Conservation (phyloP, 2,797 vertebrate species). For the Catostomus latipinnis region DNA sequence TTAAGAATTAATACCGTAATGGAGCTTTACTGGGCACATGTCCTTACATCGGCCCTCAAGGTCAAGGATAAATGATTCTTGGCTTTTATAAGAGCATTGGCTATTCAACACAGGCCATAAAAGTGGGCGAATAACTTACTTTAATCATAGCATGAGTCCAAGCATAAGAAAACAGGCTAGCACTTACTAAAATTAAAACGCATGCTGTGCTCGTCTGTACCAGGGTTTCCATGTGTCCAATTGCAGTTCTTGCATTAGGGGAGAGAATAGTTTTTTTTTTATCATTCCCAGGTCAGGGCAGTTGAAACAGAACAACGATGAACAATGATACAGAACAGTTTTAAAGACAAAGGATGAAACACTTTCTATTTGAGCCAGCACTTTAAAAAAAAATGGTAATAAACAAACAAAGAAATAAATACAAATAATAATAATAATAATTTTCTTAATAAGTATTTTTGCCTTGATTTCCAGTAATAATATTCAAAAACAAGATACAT, state of each 20-base stretch:
- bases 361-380: not conserved
- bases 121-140: conserved; percentile 21
- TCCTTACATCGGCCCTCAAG: conserved; percentile 23
- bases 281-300: conserved; percentile 50
- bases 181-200: conserved; percentile 48
- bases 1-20: conserved; percentile 38
- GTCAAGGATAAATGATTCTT: conserved; percentile 32
- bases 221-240: conserved; percentile 34
- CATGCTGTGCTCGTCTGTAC: conserved; percentile 29
- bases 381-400: not conserved
- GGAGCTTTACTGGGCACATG: conserved; percentile 44
- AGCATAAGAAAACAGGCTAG: conserved; percentile 26
- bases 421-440: too few species aligned
- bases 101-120: conserved; percentile 16
- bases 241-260: conserved; percentile 35
- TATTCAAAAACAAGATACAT: too few species aligned
- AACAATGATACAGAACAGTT: conserved; percentile 32
- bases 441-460: too few species aligned
- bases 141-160: conserved; percentile 40
- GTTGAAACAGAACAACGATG: conserved; percentile 23
- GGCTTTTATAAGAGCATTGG: conserved; percentile 20
- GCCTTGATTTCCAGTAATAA: too few species aligned
- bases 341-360: conserved; percentile 41
- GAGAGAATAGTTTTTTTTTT: conserved; percentile 33
- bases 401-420: too few species aligned